phyloP scores from a whole-genome alignment of 2,113 vertebrate species.

The Neotragus moschatus region DNA sequence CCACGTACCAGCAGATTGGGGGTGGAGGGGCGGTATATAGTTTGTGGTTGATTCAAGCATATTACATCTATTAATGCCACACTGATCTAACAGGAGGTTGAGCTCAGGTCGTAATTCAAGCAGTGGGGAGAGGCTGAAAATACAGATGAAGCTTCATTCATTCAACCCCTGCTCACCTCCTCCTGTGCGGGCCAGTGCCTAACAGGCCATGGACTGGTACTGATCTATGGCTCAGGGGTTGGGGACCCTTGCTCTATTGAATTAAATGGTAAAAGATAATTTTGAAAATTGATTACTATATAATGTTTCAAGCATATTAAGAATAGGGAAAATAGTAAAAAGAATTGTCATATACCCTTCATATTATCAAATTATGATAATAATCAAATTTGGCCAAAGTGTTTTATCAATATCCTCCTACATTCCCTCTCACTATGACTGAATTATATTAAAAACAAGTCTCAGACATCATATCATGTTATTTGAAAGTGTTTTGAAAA shows the following conservation, averaged over 20 bases:
- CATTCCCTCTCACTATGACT: not conserved
- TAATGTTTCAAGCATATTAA: not conserved
- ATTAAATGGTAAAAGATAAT: not conserved
- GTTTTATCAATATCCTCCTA: not conserved
- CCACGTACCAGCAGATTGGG: not conserved
- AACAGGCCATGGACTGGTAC: not conserved
- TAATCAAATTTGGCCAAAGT: not conserved
- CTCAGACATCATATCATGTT: not conserved
- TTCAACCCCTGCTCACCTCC: not conserved
- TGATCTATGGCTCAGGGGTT: not conserved
- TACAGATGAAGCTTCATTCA: not conserved
- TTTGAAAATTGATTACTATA: not conserved
- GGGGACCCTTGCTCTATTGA: not conserved
- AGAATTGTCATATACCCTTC: not conserved
- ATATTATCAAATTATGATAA: not conserved
- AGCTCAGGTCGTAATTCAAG: not conserved
- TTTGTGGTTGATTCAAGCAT: not conserved
- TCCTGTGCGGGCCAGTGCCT: not conserved
- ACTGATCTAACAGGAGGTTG: not conserved
- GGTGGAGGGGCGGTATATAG: rapidly evolving
- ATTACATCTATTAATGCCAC: not conserved
- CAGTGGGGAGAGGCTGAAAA: not conserved
- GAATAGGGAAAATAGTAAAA: not conserved
- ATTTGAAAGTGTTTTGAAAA: not conserved
- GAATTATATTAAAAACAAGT: not conserved